Conservation (phyloP, 2,888 invertebrate species). For the Phalera bucephala region DNA sequence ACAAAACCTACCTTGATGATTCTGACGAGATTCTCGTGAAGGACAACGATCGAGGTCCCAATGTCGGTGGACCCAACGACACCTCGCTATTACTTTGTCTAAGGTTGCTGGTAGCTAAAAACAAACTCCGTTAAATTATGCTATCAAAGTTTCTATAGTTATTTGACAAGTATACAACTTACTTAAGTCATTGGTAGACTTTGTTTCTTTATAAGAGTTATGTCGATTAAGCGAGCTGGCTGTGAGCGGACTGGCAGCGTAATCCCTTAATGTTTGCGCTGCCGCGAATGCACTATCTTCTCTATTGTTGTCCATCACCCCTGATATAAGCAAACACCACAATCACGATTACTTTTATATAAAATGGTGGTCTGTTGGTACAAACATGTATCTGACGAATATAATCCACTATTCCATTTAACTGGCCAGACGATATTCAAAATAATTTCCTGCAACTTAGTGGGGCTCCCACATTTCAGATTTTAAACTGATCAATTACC, state of each 20-base stretch:
- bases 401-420: too few species aligned
- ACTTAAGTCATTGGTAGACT: constrained; percentile 63
- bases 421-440: too few species aligned
- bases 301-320: constrained; percentile 61
- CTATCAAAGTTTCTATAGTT: too few species aligned
- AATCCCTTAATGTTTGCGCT: constrained; percentile 54
- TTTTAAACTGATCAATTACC: too few species aligned
- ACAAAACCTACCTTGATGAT: constrained; percentile 50
- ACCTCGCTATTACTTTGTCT: constrained; percentile 74
- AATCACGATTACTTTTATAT: neutral
- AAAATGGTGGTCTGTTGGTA: neutral
- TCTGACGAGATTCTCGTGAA: constrained; percentile 66
- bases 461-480: too few species aligned
- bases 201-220: constrained; percentile 76
- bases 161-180: too few species aligned
- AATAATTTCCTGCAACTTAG: too few species aligned
- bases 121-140: neutral
- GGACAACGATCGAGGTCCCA: constrained; percentile 73
- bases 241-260: constrained; percentile 52
- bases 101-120: constrained; percentile 60
- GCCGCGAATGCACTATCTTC: constrained; percentile 53
- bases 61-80: constrained; percentile 65
- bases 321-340: constrained; percentile 47
- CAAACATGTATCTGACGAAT: too few species aligned
- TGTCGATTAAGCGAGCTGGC: constrained; percentile 67